Base-by-base conservation (phyloP, 2,113 vertebrate species). In the Dicerorhinus sumatrensis region DNA sequence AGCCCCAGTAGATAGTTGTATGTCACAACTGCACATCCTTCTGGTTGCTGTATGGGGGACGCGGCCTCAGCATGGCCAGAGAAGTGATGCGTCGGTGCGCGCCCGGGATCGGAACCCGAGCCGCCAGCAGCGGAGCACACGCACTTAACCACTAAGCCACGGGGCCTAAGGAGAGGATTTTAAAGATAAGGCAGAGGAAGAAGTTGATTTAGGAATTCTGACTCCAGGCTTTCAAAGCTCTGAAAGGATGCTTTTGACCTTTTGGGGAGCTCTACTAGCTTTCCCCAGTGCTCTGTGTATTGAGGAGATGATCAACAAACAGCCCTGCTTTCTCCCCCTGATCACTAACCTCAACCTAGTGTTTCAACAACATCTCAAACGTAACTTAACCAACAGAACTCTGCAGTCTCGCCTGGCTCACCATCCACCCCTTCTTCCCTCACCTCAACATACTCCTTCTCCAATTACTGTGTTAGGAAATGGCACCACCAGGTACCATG, bases 141-240 rank as follows among this genome's bases (percentile, higher is more conserved):
- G 5, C 42, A 42, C 42, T 42, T 42, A 42, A 42, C 42, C 42
- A 42, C 42, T 42, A 42, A 42, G 42, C 42, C 42, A 42, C 42
- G 0, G 42, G 42, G 42, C 42, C 42, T 31, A 80, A 76, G 73
- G 42, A 76, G 67, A 58, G 16, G 23, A 67, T 80, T 84, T 94
- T 56, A 91, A 88, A 63, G 65, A 51, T 70, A 90, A 97, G 29
- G 14, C 21, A 25, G 21, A 76, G 33, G 10, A 80, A 12, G 39
- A 36, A 77, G 70, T 39, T 94, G 72, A 70, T 16, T 82, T 73
- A 96, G 54, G 89, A 91, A 84, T 86, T 39, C 48, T 80, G 46
- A 62, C 56, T 67, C 21, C 25, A 27, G 16, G 13, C 54, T 79
- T 92, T 87, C 69, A 46, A 83, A 76, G 25, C 51, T 46, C 83